Base-by-base conservation (phyloP, 2,888 invertebrate genomes). In the Hydriomena furcata region DNA sequence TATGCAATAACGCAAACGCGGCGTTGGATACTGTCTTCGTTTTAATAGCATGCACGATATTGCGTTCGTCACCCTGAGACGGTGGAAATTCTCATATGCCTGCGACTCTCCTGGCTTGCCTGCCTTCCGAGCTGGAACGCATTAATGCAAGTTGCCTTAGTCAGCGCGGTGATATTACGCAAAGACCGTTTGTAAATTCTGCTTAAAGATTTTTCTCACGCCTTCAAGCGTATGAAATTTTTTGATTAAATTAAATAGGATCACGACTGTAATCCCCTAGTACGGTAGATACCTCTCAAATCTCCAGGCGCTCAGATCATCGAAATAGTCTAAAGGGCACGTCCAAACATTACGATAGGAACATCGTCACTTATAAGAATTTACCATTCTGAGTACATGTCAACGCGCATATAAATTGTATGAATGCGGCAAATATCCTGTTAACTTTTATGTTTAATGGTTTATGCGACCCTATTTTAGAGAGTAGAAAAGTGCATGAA, bases 91-190 rank as follows among this genome's bases (percentile, higher is more conserved):
- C 47, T 38, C 28, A 31, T 52, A 25, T 42, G 52, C 42, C 31
- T 41, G 31, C 10, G 28, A 31, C 7, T 21, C 21, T 13, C 38
- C 5, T 40, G 28, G 8, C 32, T 46, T 10, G 3, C 24, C 30
- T 40, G 38, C 23, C 23, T 32, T 28, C 11, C 37, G 32, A 49
- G 32, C 32, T 13, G 43, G 43, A 30, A 40, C 38, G 30, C 43
- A 52, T 47, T 52, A 47, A 42, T 52, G 47, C 52, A 52, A 41
- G 36, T 41, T 25, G 35, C 38, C 47, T 30, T 37, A 46, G 42
- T 46, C 46, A 43, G 38, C 42, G 48, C 35, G n/a, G 24, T 24
- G 20, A 42, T 52, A 42, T 42, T 25, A 32, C 32, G 34, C 25
- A 30, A 36, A 35, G 35, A 32, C 23, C 21, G 44, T 31, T 52